phyloP scores from a whole-genome alignment of 1,140 invertebrate species.

The Portunus trituberculatus region DNA sequence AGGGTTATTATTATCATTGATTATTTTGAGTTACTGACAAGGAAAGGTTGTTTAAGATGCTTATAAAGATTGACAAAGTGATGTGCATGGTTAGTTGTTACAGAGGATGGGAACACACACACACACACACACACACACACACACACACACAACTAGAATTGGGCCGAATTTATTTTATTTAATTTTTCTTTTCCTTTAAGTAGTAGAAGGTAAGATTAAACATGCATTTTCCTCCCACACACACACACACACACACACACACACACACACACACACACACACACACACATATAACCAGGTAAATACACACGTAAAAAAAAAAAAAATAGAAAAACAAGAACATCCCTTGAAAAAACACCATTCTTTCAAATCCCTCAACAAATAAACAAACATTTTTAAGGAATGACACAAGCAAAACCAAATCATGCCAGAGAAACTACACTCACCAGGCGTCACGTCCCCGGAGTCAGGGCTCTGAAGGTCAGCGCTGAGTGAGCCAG shows the following conservation, averaged over 20 bases:
- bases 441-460: slow-evolving; percentile 73
- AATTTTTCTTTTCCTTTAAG: background rate
- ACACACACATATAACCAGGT: background rate
- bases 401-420: background rate
- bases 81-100: background rate
- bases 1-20: no score
- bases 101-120: background rate
- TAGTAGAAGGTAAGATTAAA: no score
- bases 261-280: slow-evolving; percentile 52
- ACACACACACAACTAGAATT: background rate
- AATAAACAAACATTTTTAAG: background rate
- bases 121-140: slow-evolving; percentile 12
- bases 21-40: no score
- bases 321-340: background rate
- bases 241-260: slow-evolving; percentile 49
- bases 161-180: background rate
- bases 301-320: background rate
- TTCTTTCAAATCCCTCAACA: background rate
- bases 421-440: background rate
- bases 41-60: background rate
- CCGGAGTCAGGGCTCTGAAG: slow-evolving; percentile 76
- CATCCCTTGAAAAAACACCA: background rate
- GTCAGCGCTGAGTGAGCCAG: slow-evolving; percentile 76
- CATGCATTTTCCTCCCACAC: background rate
- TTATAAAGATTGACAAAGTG: background rate